Conservation (phyloP, 1,140 invertebrate genomes). For the Drosophila grimshawi region DNA sequence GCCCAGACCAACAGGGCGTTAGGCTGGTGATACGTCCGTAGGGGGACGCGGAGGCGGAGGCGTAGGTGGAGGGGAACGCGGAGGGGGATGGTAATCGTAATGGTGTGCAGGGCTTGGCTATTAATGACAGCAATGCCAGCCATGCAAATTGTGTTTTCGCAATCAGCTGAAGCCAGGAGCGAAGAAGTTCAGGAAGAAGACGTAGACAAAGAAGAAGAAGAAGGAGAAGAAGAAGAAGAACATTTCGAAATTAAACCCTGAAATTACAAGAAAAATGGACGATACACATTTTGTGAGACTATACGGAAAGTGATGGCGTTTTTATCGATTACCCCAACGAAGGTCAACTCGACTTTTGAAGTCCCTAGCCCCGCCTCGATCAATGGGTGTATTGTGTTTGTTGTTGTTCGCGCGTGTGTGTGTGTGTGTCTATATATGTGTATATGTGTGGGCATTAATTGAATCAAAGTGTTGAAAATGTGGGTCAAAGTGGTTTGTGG, state of each 20-base stretch:
- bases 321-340: constrained; percentile 29
- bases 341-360: constrained; percentile 25
- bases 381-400: neutral
- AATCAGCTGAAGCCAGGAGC: constrained; percentile 38
- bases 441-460: constrained; percentile 26
- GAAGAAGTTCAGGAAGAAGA: neutral
- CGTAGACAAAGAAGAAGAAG: neutral
- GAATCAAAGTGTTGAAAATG: constrained; percentile 34
- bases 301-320: constrained; percentile 1
- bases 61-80: neutral
- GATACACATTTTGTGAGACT: constrained; percentile 8
- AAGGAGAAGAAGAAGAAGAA: neutral
- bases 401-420: neutral
- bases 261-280: constrained; percentile 31
- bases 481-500: constrained; percentile 46
- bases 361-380: neutral
- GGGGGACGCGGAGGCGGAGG: neutral
- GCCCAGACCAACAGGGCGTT: neutral
- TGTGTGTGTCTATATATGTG: no score
- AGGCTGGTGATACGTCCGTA: neutral
- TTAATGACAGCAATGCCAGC: constrained; percentile 60
- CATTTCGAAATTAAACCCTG: constrained; percentile 61
- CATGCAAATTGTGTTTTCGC: constrained; percentile 50
- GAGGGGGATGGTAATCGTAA: neutral
- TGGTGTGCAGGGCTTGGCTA: constrained; percentile 53